Conservation (phyloP, 2,113 vertebrate species). For the Podarcis muralis region DNA sequence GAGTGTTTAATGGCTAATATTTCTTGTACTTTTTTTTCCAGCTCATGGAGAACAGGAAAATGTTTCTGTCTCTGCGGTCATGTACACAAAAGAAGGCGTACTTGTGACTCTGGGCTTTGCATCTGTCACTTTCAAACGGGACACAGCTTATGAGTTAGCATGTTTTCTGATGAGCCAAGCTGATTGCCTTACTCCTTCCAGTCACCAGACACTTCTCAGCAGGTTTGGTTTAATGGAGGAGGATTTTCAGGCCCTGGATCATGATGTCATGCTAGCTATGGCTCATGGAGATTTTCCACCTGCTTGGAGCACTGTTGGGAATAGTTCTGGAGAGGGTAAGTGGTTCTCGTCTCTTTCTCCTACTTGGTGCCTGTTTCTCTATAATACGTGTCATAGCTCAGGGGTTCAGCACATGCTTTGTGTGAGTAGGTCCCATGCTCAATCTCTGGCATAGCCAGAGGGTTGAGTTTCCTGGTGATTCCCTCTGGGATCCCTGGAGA, state of each 20-base stretch:
- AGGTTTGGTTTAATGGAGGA: slow-evolving; percentile 71
- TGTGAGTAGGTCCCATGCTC: too few relatives aligned
- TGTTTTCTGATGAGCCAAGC: slow-evolving; percentile 73
- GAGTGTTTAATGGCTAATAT: slow-evolving; percentile 6
- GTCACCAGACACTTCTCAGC: slow-evolving; percentile 77
- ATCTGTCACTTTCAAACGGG: slow-evolving; percentile 76
- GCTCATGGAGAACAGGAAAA: slow-evolving; percentile 81
- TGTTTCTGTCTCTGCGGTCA: slow-evolving; percentile 78
- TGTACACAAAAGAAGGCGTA: slow-evolving; percentile 67
- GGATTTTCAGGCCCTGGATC: slow-evolving; percentile 74
- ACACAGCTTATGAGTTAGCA: slow-evolving; percentile 80
- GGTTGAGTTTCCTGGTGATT: too few relatives aligned
- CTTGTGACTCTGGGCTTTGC: slow-evolving; percentile 68
- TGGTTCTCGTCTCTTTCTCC: slow-evolving; percentile 17
- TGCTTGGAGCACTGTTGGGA: slow-evolving; percentile 78
- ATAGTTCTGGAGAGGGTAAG: slow-evolving; percentile 67
- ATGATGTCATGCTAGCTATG: slow-evolving; percentile 77
- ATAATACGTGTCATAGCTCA: background rate
- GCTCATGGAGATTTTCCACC: slow-evolving; percentile 79
- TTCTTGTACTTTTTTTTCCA: slow-evolving; percentile 45
- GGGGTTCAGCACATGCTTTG: too few relatives aligned
- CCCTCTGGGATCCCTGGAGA: too few relatives aligned
- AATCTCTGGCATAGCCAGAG: too few relatives aligned
- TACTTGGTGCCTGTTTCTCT: background rate
- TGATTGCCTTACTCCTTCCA: slow-evolving; percentile 67